Percentiles rank a stretch among this genome's conserved stretches.
These are phyloP conservation scores for Ploceus nigricollis DNA, from an alignment of 2,113 vertebrate species.

Conservation along the genomic window DNA sequence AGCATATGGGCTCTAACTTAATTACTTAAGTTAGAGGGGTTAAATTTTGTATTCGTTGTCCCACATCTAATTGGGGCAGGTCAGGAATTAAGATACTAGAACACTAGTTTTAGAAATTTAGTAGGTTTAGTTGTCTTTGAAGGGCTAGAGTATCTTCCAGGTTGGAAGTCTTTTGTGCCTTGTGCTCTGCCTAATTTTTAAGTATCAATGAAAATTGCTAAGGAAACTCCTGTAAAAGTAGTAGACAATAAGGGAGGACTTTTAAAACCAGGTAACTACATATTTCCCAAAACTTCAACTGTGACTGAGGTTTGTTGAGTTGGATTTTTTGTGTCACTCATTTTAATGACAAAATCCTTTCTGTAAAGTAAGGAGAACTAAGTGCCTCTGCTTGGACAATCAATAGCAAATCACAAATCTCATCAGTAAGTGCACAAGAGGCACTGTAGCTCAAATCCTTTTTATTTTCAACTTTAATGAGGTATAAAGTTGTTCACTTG, in stretches of 20 bases:
- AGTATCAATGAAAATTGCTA: background rate
- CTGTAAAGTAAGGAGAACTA: constrained; percentile 12
- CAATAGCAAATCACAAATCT: constrained; percentile 58
- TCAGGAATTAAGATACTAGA: background rate
- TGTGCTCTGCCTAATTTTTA: background rate
- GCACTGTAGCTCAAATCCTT: constrained; percentile 39
- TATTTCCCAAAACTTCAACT: background rate
- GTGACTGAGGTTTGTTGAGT: background rate
- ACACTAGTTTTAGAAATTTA: background rate
- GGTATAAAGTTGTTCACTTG: constrained; percentile 44
- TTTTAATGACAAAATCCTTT: constrained; percentile 45
- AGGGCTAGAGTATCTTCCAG: background rate
- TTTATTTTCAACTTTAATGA: constrained; percentile 69
- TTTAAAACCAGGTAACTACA: background rate
- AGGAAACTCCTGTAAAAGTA: background rate
- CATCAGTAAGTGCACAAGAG: constrained; percentile 2
- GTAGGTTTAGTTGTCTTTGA: background rate
- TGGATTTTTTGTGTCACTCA: background rate
- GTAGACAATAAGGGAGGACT: background rate
- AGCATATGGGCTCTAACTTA: background rate
- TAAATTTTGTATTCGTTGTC: background rate
- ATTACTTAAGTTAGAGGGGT: background rate
- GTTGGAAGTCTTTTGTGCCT: background rate
- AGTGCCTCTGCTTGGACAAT: constrained; percentile 56
- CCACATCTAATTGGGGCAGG: background rate